Conservation (phyloP, 2,113 vertebrate species). For the Rhea pennata region DNA sequence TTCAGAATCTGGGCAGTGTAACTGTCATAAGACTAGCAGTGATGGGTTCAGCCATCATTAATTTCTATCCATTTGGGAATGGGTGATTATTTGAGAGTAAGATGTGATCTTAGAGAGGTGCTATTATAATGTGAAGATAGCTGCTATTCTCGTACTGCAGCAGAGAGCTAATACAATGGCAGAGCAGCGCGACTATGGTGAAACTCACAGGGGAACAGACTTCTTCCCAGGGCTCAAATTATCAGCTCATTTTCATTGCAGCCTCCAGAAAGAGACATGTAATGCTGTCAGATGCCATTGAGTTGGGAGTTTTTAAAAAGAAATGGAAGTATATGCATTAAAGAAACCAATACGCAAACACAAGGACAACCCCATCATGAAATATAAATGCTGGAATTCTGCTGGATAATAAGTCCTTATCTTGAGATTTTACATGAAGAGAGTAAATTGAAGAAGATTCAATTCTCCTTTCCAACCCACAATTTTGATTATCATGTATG, state of each 20-base stretch:
- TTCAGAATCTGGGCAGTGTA: neutral
- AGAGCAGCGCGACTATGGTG: conserved; percentile 48
- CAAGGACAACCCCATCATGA: conserved; percentile 46
- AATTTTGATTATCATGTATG: conserved; percentile 31
- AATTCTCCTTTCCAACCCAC: neutral
- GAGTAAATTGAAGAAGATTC: conserved; percentile 28
- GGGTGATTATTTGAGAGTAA: conserved; percentile 38
- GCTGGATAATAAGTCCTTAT: conserved; percentile 17
- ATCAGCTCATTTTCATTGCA: conserved; percentile 69
- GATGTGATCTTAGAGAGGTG: conserved; percentile 28
- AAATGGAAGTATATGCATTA: conserved; percentile 46
- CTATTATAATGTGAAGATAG: conserved; percentile 48
- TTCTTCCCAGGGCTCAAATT: conserved; percentile 75
- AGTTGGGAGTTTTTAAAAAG: conserved; percentile 69
- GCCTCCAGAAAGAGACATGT: conserved; percentile 67
- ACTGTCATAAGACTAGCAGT: neutral
- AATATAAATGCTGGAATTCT: conserved; percentile 58
- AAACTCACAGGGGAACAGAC: conserved; percentile 64
- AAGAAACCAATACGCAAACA: conserved; percentile 56
- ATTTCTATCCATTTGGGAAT: conserved; percentile 45
- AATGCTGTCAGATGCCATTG: conserved; percentile 69
- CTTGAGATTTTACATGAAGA: conserved; percentile 20
- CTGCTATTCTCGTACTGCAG: conserved; percentile 55
- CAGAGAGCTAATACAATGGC: conserved; percentile 67
- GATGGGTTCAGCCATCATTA: conserved; percentile 1